A percentile compares a stretch with the other conserved stretches of the same genome.
Conservation (phyloP, 2,113 vertebrate species). For the Ophiodon elongatus region DNA sequence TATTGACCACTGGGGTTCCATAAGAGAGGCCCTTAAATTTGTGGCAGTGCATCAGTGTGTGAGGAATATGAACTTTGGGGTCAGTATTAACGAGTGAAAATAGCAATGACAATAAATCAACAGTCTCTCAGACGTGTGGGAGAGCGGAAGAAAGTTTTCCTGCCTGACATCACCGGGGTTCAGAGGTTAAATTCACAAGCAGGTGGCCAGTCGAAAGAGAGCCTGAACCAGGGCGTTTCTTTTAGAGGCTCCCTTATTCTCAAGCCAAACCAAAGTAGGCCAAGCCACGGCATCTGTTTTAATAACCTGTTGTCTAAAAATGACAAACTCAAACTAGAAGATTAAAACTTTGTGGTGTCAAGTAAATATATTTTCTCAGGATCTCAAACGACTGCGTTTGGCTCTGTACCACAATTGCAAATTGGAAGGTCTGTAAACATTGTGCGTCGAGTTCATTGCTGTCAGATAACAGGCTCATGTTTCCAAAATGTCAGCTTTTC, state of each 20-base stretch:
- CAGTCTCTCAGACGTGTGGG: slow-evolving; percentile 55
- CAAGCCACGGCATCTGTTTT: slow-evolving; percentile 56
- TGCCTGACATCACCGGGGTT: slow-evolving; percentile 61
- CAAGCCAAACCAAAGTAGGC: slow-evolving; percentile 16
- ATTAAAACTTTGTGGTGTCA: not conserved
- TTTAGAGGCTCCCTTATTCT: slow-evolving; percentile 53
- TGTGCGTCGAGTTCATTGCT: slow-evolving; percentile 8
- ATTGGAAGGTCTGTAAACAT: slow-evolving; percentile 11
- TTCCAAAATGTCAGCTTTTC: slow-evolving; percentile 41
- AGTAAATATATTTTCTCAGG: slow-evolving; percentile 32
- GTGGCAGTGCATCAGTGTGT: not conserved
- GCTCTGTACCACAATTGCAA: not conserved
- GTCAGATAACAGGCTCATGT: slow-evolving; percentile 24
- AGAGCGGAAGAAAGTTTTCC: slow-evolving; percentile 66
- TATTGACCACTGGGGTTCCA: not conserved
- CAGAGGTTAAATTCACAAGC: slow-evolving; percentile 74
- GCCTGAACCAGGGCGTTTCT: slow-evolving; percentile 36
- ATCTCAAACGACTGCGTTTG: not conserved
- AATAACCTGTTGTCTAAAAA: slow-evolving; percentile 18
- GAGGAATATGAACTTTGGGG: slow-evolving; percentile 11
- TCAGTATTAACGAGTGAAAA: slow-evolving; percentile 35
- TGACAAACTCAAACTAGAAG: slow-evolving; percentile 20
- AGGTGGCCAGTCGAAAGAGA: slow-evolving; percentile 63
- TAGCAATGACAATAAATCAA: slow-evolving; percentile 53
- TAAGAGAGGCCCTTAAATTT: not conserved